These are phyloP conservation scores for Trichopoda pennipes DNA, from an alignment of 2,888 invertebrate species.

Conservation along the genomic window DNA sequence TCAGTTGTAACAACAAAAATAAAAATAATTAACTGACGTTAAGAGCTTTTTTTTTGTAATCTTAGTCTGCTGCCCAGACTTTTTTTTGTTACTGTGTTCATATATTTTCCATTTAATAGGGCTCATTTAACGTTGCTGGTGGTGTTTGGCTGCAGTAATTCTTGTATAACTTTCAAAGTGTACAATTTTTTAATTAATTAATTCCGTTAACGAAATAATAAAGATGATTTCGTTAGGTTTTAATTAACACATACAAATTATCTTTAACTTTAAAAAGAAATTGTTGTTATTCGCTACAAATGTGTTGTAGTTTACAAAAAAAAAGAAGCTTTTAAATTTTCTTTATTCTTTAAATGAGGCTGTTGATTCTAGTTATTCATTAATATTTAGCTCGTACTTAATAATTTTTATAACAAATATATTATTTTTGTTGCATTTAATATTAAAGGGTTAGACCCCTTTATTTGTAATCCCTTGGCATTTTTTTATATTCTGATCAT, in stretches of 20 bases:
- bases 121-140: conserved; percentile 3
- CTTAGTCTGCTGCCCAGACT: not conserved
- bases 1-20: too few species aligned
- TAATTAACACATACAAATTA: conserved; percentile 2
- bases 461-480: conserved; percentile 36
- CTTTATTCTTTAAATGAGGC: conserved; percentile 24
- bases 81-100: not conserved
- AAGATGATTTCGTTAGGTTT: conserved; percentile 3
- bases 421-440: conserved; percentile 39
- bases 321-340: not conserved
- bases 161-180: not conserved
- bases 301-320: conserved; percentile 8
- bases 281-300: conserved; percentile 8
- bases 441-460: conserved; percentile 46
- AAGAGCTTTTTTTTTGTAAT: too few species aligned
- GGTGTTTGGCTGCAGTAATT: conserved; percentile 14
- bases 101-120: conserved; percentile 16
- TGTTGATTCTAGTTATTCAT: conserved; percentile 30
- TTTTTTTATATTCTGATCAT: conserved; percentile 37
- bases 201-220: conserved; percentile 17
- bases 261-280: conserved; percentile 3
- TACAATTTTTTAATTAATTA: conserved; percentile 12
- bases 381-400: conserved; percentile 34
- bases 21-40: too few species aligned
- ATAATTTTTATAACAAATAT: not conserved